Conservation (phyloP, 2,113 vertebrate species). For the Crocuta crocuta region DNA sequence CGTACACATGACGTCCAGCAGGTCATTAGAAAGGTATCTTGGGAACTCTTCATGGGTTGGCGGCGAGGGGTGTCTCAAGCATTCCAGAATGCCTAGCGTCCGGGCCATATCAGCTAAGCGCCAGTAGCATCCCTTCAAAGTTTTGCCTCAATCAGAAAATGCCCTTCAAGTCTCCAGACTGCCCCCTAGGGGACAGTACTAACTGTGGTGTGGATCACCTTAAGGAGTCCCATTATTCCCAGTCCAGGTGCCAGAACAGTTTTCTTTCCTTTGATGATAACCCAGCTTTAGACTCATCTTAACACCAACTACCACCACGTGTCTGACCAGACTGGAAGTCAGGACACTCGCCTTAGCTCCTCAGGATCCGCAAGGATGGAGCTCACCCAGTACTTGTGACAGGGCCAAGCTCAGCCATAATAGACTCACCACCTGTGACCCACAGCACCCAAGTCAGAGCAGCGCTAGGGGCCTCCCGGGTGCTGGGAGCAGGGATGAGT, state of each 20-base stretch:
- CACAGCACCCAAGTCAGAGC: neutral
- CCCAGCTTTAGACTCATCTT: neutral
- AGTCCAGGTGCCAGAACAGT: neutral
- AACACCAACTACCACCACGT: neutral
- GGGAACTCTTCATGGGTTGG: neutral
- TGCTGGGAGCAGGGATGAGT: neutral
- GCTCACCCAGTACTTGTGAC: neutral
- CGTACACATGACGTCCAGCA: neutral
- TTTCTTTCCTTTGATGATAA: neutral
- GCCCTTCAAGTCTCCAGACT: neutral
- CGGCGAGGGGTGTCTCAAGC: neutral
- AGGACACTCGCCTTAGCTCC: neutral
- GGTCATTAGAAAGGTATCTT: neutral
- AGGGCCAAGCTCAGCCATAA: neutral
- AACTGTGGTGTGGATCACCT: neutral
- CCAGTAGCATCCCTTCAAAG: neutral
- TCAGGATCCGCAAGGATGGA: no score
- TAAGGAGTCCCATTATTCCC: neutral
- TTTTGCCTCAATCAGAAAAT: neutral
- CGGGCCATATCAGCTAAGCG: neutral
- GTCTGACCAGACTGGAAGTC: neutral
- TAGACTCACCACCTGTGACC: neutral
- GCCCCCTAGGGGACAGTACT: neutral
- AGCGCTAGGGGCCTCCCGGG: neutral
- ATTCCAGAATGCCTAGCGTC: neutral